These are phyloP conservation scores for Xenopus borealis DNA, from an alignment of 2,113 vertebrate species.

Conservation along the genomic window DNA sequence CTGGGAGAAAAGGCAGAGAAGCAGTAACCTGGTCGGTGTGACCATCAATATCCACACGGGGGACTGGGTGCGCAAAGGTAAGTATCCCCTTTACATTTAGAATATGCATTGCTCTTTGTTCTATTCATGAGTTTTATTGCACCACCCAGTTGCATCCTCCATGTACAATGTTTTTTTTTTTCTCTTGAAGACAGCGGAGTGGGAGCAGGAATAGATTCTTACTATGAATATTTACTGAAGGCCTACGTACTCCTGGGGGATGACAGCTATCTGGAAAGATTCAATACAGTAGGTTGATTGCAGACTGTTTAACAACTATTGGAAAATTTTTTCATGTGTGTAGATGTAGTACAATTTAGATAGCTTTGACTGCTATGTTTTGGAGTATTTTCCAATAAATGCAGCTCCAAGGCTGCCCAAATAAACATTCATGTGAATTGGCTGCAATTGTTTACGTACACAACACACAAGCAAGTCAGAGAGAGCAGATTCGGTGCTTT, in stretches of 20 bases:
- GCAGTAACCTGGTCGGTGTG: conserved; percentile 96
- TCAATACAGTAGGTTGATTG: conserved; percentile 86
- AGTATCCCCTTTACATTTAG: conserved; percentile 7
- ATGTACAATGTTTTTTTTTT: not conserved
- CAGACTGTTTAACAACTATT: conserved; percentile 5
- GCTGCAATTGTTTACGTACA: too few relatives aligned
- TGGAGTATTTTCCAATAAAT: too few relatives aligned
- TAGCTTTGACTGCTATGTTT: too few relatives aligned
- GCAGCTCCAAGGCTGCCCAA: too few relatives aligned
- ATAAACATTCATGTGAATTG: too few relatives aligned
- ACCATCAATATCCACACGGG: conserved; percentile 98
- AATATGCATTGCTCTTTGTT: too few relatives aligned
- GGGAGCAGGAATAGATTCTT: conserved; percentile 95
- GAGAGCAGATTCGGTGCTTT: too few relatives aligned
- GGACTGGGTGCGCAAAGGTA: conserved; percentile 88
- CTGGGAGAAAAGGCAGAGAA: conserved; percentile 96
- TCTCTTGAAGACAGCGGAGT: conserved; percentile 87
- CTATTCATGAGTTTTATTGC: too few relatives aligned
- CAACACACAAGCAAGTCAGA: too few relatives aligned
- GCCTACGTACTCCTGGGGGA: conserved; percentile 95
- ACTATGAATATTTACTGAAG: conserved; percentile 97
- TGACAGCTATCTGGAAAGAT: conserved; percentile 91
- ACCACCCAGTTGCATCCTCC: too few relatives aligned
- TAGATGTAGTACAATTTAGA: too few relatives aligned
- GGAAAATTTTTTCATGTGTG: too few relatives aligned